Percentiles rank a stretch among this genome's conserved stretches.
Conservation (phyloP, 2,888 invertebrate species). For the Gortyna flavago region DNA sequence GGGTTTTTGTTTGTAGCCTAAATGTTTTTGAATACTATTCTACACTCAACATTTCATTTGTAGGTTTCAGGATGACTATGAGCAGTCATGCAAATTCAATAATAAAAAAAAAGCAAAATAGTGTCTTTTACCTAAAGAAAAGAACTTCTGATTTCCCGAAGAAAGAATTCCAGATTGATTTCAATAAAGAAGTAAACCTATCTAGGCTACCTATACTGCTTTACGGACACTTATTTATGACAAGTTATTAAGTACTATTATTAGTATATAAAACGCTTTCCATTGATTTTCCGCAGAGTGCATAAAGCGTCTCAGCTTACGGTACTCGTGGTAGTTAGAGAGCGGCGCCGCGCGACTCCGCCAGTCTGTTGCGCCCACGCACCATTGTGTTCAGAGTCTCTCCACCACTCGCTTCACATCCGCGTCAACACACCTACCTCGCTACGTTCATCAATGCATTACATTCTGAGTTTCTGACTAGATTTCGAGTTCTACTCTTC, state of each 20-base stretch:
- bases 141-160: neutral
- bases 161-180: neutral
- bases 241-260: constrained; percentile 25
- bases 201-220: neutral
- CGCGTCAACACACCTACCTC: constrained; percentile 57
- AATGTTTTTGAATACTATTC: neutral
- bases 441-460: constrained; percentile 33
- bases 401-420: constrained; percentile 58
- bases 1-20: neutral
- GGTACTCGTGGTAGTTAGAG: constrained; percentile 81
- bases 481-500: constrained; percentile 41
- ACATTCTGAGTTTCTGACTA: constrained; percentile 46
- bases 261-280: constrained; percentile 33
- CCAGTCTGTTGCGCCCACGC: constrained; percentile 64
- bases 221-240: constrained; percentile 13
- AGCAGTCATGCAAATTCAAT: neutral
- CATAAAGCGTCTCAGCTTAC: constrained; percentile 74
- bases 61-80: neutral
- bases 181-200: neutral
- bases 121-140: neutral
- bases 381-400: constrained; percentile 60
- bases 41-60: neutral
- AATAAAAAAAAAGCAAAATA: neutral
- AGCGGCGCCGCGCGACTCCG: constrained; percentile 63
- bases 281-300: constrained; percentile 54